Evolutionary conservation across 2,797 vertebrate genomes (phyloP).

Genomic region (Poeciliopsis infans): DNA sequence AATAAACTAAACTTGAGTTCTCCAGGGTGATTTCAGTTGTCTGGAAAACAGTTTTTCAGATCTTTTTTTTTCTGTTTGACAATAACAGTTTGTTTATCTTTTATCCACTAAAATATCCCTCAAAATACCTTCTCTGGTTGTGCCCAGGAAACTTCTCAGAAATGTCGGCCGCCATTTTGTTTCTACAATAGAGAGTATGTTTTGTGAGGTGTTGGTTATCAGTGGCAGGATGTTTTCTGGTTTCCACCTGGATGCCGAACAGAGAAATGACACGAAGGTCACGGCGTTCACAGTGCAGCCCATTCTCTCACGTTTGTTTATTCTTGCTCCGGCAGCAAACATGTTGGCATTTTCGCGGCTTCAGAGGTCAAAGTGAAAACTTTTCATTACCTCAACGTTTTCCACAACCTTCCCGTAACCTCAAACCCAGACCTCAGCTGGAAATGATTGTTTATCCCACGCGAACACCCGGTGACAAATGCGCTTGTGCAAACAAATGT

Average conservation of each 20-base stretch:
- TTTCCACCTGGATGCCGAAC: not conserved
- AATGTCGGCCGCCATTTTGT: not conserved
- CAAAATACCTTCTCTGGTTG: not conserved
- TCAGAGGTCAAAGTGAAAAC: not conserved
- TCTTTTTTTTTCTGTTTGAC: not conserved
- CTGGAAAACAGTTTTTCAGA: not conserved
- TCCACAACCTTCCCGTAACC: not conserved
- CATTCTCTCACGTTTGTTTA: not conserved
- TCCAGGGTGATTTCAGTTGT: not conserved
- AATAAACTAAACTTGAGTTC: not conserved
- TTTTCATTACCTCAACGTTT: not conserved
- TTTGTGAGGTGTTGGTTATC: not conserved
- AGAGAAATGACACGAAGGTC: not conserved
- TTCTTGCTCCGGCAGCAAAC: not conserved
- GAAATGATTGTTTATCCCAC: not conserved
- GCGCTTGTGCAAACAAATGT: not conserved
- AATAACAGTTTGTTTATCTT: not conserved
- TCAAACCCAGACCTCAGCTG: not conserved
- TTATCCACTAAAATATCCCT: not conserved
- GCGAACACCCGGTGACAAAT: not conserved
- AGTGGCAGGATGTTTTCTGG: not conserved
- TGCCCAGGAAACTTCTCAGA: not conserved
- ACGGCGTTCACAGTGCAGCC: not conserved
- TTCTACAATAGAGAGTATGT: not conserved
- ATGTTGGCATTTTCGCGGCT: not conserved